phyloP scores from a whole-genome alignment of 1,140 invertebrate species.

The Drosophila lacteicornis region DNA sequence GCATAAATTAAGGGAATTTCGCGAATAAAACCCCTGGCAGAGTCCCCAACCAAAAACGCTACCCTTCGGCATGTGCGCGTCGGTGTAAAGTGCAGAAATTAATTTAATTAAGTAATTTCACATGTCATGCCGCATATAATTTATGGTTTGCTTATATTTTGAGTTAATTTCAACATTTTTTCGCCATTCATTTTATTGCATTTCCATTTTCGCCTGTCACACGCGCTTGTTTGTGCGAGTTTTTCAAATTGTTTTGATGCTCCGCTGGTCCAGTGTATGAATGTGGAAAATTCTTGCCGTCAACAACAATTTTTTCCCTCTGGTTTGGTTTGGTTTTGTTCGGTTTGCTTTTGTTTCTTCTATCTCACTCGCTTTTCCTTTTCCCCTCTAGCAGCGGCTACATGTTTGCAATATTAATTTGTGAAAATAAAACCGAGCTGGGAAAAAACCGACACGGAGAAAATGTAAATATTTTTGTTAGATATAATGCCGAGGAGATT shows the following conservation, averaged over 20 bases:
- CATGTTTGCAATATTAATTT: constrained; percentile 65
- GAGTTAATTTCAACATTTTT: constrained; percentile 67
- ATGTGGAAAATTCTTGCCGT: constrained; percentile 43
- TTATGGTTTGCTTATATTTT: constrained; percentile 68
- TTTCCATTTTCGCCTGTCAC: constrained; percentile 46
- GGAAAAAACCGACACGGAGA: constrained; percentile 12
- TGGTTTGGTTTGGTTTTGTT: constrained; percentile 24
- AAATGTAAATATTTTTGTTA: constrained; percentile 55
- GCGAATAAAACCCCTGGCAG: constrained; percentile 29
- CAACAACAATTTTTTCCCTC: constrained; percentile 47
- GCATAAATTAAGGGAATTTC: constrained; percentile 64
- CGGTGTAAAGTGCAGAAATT: constrained; percentile 56
- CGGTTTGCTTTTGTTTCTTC: constrained; percentile 11
- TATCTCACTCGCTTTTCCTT: background rate
- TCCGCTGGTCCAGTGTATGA: constrained; percentile 40
- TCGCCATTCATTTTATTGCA: constrained; percentile 29
- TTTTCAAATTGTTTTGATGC: constrained; percentile 70
- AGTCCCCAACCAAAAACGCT: background rate
- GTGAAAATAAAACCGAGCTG: constrained; percentile 23
- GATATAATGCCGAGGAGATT: constrained; percentile 33
- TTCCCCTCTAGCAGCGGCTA: background rate
- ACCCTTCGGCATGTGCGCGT: background rate
- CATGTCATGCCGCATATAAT: constrained; percentile 72
- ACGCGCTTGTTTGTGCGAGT: constrained; percentile 52
- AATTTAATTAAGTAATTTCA: constrained; percentile 79